phyloP scores from a whole-genome alignment of 2,113 vertebrate species.

The Hemibagrus wyckioides region DNA sequence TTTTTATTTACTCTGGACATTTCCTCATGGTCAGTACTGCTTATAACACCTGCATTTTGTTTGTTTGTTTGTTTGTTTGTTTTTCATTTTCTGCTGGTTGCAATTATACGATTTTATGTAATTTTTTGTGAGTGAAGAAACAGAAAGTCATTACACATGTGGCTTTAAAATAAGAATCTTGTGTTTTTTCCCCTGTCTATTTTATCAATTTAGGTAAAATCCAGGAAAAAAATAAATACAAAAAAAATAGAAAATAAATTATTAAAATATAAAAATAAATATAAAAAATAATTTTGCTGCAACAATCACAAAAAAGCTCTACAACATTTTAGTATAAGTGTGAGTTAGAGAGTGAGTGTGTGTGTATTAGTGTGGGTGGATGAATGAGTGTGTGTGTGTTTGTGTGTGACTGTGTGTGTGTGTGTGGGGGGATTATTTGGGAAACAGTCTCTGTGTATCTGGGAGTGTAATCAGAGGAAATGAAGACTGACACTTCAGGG shows the following conservation, averaged over 20 bases:
- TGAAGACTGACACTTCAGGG: constrained; percentile 78
- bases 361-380: not conserved
- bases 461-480: constrained; percentile 78
- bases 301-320: too few relatives aligned
- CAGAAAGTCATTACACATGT: too few relatives aligned
- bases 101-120: too few relatives aligned
- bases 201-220: too few relatives aligned
- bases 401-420: not conserved
- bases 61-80: not conserved
- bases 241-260: too few relatives aligned
- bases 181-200: too few relatives aligned
- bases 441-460: constrained; percentile 43
- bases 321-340: not conserved
- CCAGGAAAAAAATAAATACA: too few relatives aligned
- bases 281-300: too few relatives aligned
- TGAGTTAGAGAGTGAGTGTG: not conserved
- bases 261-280: too few relatives aligned
- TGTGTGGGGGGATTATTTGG: not conserved
- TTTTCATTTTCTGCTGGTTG: not conserved
- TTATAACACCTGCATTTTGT: not conserved
- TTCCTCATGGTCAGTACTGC: not conserved
- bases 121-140: too few relatives aligned
- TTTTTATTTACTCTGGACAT: not conserved
- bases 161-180: too few relatives aligned
- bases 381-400: not conserved